Evolutionary conservation across 2,797 vertebrate genomes (phyloP).

Genomic region (Crenuchus spilurus): DNA sequence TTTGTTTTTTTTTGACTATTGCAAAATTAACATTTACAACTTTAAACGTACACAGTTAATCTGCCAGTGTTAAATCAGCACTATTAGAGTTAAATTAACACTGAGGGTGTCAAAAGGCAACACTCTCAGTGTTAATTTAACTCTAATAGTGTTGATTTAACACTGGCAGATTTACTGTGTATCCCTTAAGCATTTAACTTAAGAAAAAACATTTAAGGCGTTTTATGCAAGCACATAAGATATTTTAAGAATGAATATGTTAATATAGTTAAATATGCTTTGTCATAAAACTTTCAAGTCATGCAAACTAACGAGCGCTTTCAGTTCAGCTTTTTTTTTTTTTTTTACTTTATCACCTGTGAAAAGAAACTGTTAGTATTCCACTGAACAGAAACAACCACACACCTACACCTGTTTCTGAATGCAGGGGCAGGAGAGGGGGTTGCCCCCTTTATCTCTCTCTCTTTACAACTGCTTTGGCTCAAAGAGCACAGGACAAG

Average conservation of each 20-base stretch:
- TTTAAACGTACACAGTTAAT: no score
- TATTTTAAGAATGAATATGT: constrained; percentile 6
- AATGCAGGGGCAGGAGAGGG: constrained; percentile 56
- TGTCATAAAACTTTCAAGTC: neutral
- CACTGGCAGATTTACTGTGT: no score
- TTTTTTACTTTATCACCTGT: constrained; percentile 77
- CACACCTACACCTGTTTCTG: constrained; percentile 15
- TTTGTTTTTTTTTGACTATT: no score
- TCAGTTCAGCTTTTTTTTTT: neutral
- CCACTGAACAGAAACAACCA: constrained; percentile 77
- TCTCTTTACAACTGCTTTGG: neutral
- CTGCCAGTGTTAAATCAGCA: no score
- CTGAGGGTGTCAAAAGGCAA: no score
- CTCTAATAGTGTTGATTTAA: no score
- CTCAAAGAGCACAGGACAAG: neutral
- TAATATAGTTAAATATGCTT: neutral
- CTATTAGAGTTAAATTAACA: no score
- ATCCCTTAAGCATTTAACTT: no score
- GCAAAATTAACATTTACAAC: no score
- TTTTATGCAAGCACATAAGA: neutral
- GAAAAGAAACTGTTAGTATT: constrained; percentile 80
- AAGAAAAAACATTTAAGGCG: neutral
- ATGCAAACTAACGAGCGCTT: no score
- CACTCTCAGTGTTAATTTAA: no score
- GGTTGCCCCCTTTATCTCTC: neutral